Evolutionary conservation across 2,113 vertebrate species (phyloP).

Genomic region (Parus major): DNA sequence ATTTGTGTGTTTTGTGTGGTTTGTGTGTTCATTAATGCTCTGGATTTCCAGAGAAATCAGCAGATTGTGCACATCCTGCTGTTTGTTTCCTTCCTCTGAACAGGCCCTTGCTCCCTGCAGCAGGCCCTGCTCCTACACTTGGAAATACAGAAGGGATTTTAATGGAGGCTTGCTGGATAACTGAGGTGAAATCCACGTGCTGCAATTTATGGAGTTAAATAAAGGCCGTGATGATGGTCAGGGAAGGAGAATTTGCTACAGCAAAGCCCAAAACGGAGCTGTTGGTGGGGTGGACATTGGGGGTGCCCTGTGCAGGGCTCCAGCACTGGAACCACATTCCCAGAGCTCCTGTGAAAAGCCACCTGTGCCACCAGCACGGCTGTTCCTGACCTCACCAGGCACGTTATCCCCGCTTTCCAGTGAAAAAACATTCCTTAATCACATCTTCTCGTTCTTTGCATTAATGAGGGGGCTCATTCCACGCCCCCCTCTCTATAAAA

Average conservation of each 20-base stretch:
- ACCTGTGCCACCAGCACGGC: fast-evolving
- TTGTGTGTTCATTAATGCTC: neutral
- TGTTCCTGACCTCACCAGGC: neutral
- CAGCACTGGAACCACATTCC: fast-evolving
- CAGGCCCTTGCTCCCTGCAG: fast-evolving
- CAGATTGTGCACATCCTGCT: fast-evolving
- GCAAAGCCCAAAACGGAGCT: fast-evolving
- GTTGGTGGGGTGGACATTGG: fast-evolving
- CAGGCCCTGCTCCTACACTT: neutral
- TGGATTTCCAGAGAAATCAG: neutral
- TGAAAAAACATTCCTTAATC: neutral
- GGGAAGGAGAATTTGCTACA: neutral
- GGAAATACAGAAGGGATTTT: neutral
- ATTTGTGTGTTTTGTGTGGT: neutral
- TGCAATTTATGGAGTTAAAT: neutral
- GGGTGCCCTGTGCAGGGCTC: neutral
- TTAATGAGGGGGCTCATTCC: neutral
- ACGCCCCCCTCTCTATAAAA: neutral
- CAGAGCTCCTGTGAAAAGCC: fast-evolving
- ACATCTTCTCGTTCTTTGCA: neutral
- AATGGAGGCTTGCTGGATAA: neutral
- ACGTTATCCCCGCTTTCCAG: neutral
- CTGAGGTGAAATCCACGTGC: neutral
- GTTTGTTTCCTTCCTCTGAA: neutral
- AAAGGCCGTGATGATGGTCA: neutral